Base-by-base conservation (phyloP, 1,140 invertebrate genomes). In the Drosophila pseudoobscura region DNA sequence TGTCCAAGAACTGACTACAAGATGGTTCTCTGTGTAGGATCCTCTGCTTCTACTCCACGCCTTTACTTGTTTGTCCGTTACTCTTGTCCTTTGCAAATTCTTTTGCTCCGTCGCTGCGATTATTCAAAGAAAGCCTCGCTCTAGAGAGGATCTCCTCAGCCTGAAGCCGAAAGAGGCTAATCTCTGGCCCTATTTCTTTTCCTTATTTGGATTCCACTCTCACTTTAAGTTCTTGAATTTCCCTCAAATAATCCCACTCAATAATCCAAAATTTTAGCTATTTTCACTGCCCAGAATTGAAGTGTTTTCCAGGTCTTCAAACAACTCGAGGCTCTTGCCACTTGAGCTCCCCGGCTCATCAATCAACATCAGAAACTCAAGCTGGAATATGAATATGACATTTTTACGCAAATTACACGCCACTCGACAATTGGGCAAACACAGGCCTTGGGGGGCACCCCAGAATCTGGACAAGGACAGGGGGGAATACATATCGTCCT, bases 371-470 rank as follows among this genome's bases (percentile, higher is more conserved):
- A 76, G 60, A 46, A 26, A 46, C 43, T 73, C 75, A 72, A 60
- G 58, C 60, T 57, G 66, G 35, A 88, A 87, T 87, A 87, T 87
- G 83, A 87, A 87, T 87, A 87, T 87, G 83, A 87, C 83, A 83
- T 78, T 87, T 88, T 87, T 87, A 87, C 83, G 83, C 83, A 87
- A 87, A 87, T 87, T 87, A 87, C 83, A 87, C 64, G 83, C 68
- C 75, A 66, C 71, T 82, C 75, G 75, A 88, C 74, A 87, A 87
- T 87, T 75, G 82, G 50, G 35, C 68, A 45, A 70, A 60, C 69
- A 73, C 45, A 3, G 45, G 62, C 65, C 66, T 55, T 39, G 20
- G 66, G 64, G 66, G 26, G 50, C 15, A 15, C 17, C 17, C 17
- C 24, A 62, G 31, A 66, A 39, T 20, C 46, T 17, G 20, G 17